Evolutionary conservation across 2,797 vertebrate genomes (phyloP), one percentile per base, ranked within the genome.

Genomic region (Philypnodon macrostomus): DNA sequence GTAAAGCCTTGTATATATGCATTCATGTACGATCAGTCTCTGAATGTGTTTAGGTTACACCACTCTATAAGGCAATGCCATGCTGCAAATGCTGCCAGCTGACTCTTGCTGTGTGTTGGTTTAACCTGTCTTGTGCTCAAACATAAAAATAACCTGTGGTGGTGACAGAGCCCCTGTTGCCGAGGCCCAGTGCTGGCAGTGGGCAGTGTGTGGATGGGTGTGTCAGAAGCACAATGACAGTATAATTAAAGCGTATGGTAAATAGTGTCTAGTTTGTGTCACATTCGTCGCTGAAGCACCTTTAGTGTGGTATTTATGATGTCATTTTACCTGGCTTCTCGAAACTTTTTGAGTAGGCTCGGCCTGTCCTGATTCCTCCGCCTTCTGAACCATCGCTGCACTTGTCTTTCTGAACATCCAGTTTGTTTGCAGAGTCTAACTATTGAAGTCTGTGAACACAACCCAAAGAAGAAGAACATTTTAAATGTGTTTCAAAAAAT

Each of bases 361-460:
- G 96, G 95, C 27, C 95, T 75, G 85, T 97, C 95, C 65, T 95
- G 95, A 79, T 98, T 98, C 70, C 96, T 89, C 32, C 95, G 89
- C 24, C 93, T 90, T 11, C 94, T 90, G 75, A 97, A 97, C 96
- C 96, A 97, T 58, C 92, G 86, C 65, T 97, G 95, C 17, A 96
- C 88, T 73, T 97, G 95, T 54, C 91, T 89, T 55, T 91, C 87
- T 0, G 90, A 85, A 58, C 49, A 87, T 24, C 91, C 90, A 0
- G 88, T 92, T 76, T 90, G 81, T 82, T 88, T 90, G 1, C 91
- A 90, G 33, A 98, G 81, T 35, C 76, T 73, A 53, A 88, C 87
- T 35, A 95, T 69, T 0, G 93, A 92, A 1, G 54, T 86, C 96
- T 98, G 81, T 40, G 34, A 36, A 23, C 13, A 45, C 41, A 37